Conservation (phyloP, 2,888 invertebrate species). For the Odontothrips loti region DNA sequence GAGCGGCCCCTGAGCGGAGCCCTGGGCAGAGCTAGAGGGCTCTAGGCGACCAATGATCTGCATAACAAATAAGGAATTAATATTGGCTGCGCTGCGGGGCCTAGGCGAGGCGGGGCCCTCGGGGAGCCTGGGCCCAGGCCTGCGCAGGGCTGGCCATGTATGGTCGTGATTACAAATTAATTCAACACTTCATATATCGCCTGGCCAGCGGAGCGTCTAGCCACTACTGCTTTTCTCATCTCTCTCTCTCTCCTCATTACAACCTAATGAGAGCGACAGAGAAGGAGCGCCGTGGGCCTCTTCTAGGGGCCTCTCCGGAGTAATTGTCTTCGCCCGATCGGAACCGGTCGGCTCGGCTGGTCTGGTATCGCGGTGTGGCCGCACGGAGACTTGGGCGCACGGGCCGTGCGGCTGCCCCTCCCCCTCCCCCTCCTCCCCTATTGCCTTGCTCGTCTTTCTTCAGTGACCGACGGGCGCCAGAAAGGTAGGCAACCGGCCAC, state of each 20-base stretch:
- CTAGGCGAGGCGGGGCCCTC: neutral
- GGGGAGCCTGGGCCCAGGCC: neutral
- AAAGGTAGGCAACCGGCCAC: no score
- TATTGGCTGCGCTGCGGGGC: neutral
- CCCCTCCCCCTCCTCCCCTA: no score
- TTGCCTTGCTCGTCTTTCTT: no score
- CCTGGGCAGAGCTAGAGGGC: no score
- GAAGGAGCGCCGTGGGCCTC: no score
- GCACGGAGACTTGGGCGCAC: neutral
- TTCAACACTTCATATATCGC: neutral
- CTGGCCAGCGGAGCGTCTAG: neutral
- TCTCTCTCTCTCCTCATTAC: no score
- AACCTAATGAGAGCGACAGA: no score
- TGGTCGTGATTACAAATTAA: conserved; percentile 7
- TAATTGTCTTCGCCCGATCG: neutral
- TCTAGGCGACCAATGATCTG: neutral
- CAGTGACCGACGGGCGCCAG: no score
- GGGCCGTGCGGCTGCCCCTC: neutral
- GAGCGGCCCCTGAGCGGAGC: no score
- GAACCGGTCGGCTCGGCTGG: neutral
- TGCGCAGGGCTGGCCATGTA: neutral
- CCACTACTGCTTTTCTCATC: no score
- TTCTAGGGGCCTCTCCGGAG: neutral
- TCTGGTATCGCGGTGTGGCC: no score
- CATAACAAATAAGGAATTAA: neutral